Conservation (phyloP, 1,140 invertebrate genomes). For the Atta colombica region DNA sequence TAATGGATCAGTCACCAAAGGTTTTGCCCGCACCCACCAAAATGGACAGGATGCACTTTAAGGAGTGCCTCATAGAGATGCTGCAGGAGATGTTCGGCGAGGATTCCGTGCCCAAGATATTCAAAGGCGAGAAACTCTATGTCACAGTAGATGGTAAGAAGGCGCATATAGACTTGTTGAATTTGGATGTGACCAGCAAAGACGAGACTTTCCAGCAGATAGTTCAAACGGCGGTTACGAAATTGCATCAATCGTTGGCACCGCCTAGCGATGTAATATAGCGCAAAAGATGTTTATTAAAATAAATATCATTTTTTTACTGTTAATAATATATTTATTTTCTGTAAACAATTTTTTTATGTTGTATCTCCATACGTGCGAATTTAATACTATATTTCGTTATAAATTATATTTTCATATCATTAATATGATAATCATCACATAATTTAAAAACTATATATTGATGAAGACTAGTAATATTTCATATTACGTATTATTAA, state of each 20-base stretch:
- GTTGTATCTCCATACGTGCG: not conserved
- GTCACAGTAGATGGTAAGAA: constrained; percentile 94
- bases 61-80: constrained; percentile 97
- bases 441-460: not conserved
- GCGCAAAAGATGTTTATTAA: constrained; percentile 9
- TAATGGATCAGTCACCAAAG: constrained; percentile 88
- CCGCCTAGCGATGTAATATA: constrained; percentile 87
- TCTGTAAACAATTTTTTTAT: constrained; percentile 31
- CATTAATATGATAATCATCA: constrained; percentile 2
- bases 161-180: constrained; percentile 94
- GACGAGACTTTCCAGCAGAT: constrained; percentile 94
- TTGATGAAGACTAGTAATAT: not conserved
- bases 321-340: constrained; percentile 50
- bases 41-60: constrained; percentile 95
- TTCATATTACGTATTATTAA: not conserved
- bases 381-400: constrained; percentile 27
- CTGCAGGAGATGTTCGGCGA: constrained; percentile 98
- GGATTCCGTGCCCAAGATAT: constrained; percentile 97
- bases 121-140: constrained; percentile 95
- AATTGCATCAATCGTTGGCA: constrained; percentile 94
- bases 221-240: constrained; percentile 94
- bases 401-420: not conserved
- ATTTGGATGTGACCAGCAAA: constrained; percentile 92
- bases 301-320: constrained; percentile 32
- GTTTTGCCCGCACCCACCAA: constrained; percentile 89